These are phyloP conservation scores for Lithobates sylvaticus DNA, from an alignment of 2,797 vertebrate species.

Conservation along the genomic window DNA sequence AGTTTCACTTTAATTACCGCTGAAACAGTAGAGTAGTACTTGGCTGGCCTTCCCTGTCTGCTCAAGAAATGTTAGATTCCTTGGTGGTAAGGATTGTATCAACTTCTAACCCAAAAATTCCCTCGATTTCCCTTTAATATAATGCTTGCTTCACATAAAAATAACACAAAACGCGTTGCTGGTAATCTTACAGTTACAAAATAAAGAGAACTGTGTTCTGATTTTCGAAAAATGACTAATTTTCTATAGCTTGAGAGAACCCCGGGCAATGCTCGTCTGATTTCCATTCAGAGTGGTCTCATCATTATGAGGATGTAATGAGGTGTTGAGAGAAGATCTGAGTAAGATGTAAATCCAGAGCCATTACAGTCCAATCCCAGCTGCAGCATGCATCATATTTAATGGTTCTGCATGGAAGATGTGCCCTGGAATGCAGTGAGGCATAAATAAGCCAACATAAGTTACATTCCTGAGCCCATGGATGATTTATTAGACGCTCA, in stretches of 20 bases:
- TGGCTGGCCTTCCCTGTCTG: too few relatives aligned
- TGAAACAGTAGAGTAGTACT: too few relatives aligned
- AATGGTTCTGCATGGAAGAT: slow-evolving; percentile 9
- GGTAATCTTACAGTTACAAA: too few relatives aligned
- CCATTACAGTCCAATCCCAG: not conserved
- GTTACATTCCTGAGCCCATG: not conserved
- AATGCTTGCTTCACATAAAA: too few relatives aligned
- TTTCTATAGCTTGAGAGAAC: not conserved
- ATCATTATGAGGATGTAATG: slow-evolving; percentile 20
- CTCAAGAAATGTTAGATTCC: too few relatives aligned
- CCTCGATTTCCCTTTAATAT: too few relatives aligned
- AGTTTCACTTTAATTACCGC: too few relatives aligned
- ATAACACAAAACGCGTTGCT: too few relatives aligned
- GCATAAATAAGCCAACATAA: not conserved
- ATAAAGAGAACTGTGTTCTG: too few relatives aligned
- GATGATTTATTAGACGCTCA: not conserved
- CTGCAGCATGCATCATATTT: slow-evolving; percentile 22
- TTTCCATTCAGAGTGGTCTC: not conserved
- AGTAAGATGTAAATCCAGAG: slow-evolving; percentile 24
- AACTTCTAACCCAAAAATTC: too few relatives aligned
- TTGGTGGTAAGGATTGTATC: too few relatives aligned
- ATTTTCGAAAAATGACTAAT: not conserved
- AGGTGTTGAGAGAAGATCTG: slow-evolving; percentile 11
- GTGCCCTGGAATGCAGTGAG: slow-evolving; percentile 20
- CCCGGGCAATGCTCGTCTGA: not conserved